Conservation (phyloP, 2,113 vertebrate genomes). For the Furnarius figulus region DNA sequence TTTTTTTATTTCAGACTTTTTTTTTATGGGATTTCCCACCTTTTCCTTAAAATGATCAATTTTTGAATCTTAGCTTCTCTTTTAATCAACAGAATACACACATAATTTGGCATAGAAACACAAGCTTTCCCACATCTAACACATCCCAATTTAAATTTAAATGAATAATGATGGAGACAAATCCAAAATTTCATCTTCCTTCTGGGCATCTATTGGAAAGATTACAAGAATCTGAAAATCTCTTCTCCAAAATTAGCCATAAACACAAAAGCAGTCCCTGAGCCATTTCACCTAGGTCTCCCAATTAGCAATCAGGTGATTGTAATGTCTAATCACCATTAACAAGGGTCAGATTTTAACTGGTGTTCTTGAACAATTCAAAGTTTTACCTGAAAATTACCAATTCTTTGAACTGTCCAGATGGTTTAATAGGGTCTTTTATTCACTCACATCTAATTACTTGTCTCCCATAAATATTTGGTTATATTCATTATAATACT, state of each 20-base stretch:
- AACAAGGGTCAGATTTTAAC: conserved; percentile 27
- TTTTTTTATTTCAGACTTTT: not conserved
- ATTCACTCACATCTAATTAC: conserved; percentile 26
- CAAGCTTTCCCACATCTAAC: not conserved
- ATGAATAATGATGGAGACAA: not conserved
- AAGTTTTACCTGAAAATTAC: conserved; percentile 5
- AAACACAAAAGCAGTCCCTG: not conserved
- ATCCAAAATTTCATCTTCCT: not conserved
- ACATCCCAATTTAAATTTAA: conserved; percentile 4
- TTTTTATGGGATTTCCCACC: not conserved
- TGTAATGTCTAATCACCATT: not conserved
- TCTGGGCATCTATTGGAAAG: not conserved
- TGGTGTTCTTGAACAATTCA: not conserved
- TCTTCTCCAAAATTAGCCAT: not conserved
- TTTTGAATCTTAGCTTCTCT: not conserved
- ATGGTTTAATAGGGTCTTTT: conserved; percentile 20
- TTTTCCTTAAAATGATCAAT: not conserved
- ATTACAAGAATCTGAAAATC: not conserved
- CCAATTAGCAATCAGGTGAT: not conserved
- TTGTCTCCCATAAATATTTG: conserved; percentile 40
- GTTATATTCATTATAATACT: conserved; percentile 2
- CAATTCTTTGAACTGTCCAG: conserved; percentile 30
- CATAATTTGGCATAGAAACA: not conserved
- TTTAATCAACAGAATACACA: not conserved
- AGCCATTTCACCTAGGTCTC: not conserved